A percentile compares a stretch with the other conserved stretches of the same genome.
phyloP scores from a whole-genome alignment of 2,113 vertebrate genomes.

The Salvelinus sp. region DNA sequence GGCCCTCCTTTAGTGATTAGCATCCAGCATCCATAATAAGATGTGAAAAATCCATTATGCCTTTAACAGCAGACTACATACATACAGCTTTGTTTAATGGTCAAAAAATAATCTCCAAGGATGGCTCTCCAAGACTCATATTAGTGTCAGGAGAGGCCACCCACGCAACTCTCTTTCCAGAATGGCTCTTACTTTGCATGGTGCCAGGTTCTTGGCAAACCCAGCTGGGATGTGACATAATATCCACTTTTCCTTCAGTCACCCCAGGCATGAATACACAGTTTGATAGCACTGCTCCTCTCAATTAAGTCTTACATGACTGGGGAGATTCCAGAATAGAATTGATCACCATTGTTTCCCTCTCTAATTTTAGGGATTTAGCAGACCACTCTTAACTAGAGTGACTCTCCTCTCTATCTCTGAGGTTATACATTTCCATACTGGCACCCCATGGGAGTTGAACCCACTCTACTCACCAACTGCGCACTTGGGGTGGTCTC shows the following conservation, averaged over 20 bases:
- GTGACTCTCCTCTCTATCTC: too few species aligned
- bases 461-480: too few species aligned
- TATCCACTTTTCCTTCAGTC: constrained; percentile 17
- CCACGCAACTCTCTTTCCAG: not conserved
- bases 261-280: constrained; percentile 22
- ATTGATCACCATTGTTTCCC: too few species aligned
- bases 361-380: too few species aligned
- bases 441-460: too few species aligned
- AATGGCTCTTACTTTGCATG: constrained; percentile 22
- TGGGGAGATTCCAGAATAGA: constrained; percentile 3
- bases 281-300: not conserved
- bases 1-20: too few species aligned
- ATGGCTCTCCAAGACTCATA: not conserved
- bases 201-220: constrained; percentile 15
- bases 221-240: constrained; percentile 20
- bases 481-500: too few species aligned
- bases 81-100: not conserved
- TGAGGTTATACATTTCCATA: too few species aligned
- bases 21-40: too few species aligned
- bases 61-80: too few species aligned
- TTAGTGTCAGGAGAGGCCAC: not conserved
- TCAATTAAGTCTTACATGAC: not conserved
- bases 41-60: too few species aligned
- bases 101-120: not conserved
- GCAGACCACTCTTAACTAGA: too few species aligned